These are phyloP conservation scores for Argynnis bischoffii DNA, from an alignment of 2,888 invertebrate species.

Conservation along the genomic window DNA sequence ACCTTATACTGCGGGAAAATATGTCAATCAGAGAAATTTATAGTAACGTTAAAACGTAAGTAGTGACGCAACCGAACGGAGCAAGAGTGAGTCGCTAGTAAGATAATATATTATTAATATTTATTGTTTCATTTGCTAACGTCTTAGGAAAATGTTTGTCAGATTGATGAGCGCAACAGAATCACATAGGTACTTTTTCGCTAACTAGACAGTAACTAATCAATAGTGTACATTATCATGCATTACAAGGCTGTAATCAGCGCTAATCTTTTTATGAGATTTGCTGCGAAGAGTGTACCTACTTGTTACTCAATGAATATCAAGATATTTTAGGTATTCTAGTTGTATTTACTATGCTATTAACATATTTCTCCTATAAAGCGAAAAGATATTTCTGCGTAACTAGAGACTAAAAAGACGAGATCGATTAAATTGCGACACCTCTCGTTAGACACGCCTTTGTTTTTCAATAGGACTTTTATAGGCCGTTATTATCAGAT, in stretches of 20 bases:
- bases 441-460: conserved; percentile 17
- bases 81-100: too few species aligned
- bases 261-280: conserved; percentile 8
- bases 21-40: too few species aligned
- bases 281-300: conserved; percentile 1
- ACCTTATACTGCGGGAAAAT: too few species aligned
- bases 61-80: too few species aligned
- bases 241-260: not conserved
- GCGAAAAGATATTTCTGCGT: not conserved
- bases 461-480: conserved; percentile 18
- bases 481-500: conserved; percentile 11
- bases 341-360: not conserved
- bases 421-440: conserved; percentile 18
- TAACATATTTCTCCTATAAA: not conserved
- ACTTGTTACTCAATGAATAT: not conserved
- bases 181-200: too few species aligned
- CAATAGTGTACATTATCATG: not conserved
- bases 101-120: too few species aligned
- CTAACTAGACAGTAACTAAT: not conserved
- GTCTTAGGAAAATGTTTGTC: too few species aligned
- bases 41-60: too few species aligned
- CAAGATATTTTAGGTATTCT: not conserved
- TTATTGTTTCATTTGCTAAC: too few species aligned
- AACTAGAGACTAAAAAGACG: conserved; percentile 3
- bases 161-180: too few species aligned